Base-by-base conservation (phyloP, 1,140 invertebrate genomes). In the Belonocnema kinseyi region DNA sequence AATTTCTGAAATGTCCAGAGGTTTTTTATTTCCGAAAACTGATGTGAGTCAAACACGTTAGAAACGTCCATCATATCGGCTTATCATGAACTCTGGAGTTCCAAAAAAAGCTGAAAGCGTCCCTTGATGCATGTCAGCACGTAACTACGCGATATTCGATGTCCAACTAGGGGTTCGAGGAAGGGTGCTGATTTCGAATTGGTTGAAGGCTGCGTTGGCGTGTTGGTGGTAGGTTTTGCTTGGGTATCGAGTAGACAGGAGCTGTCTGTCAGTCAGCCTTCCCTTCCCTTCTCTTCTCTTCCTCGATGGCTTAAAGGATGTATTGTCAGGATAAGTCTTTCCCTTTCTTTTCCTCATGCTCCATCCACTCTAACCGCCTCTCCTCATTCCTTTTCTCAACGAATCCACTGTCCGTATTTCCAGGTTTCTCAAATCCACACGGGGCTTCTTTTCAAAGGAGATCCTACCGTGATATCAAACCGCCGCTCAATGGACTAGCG, bases 281-380 rank as follows among this genome's bases (percentile, higher is more conserved):
- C 79, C 79, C 75, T 75, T 78, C 77, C 80, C 66, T 66, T 75
- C 77, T 77, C 79, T 58, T n/a, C n/a, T n/a, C n/a, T n/a, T 74
- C 78, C 80, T 70, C 72, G 61, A 71, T 76, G 76, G 61, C 80
- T 79, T 79, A 84, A 75, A 85, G 83, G 82, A 85, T 87, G 86
- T 87, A 87, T 89, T 88, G 88, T 88, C 81, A 81, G 86, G 80
- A 86, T 89, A 88, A 89, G 82, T 83, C 83, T 73, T 85, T 83
- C 75, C 80, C 73, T 74, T 78, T 80, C 74, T 76, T 56, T 50
- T 56, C 50, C 50, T 58, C 50, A 50, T 74, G 17, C 11, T 74
- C 40, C 40, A 46, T 77, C 50, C 50, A 50, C 76, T n/a, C 46
- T 50, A 75, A 77, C 33, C 21, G 73, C 54, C 56, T 61, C 26